Conservation (phyloP, 2,113 vertebrate species). For the Tauraco erythrolophus region DNA sequence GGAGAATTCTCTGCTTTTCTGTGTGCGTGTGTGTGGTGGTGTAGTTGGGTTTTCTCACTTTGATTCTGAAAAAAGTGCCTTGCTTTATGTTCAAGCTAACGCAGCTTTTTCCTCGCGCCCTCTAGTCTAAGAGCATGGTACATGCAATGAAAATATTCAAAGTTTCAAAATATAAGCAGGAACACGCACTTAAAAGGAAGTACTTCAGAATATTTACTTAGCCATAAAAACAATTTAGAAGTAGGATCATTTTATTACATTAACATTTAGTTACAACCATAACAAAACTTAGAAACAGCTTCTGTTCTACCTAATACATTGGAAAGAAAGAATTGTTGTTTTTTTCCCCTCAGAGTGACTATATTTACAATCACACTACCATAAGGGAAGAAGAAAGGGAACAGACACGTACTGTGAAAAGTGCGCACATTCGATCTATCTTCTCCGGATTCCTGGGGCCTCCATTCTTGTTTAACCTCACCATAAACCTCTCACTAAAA, state of each 20-base stretch:
- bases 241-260: neutral
- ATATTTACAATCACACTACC: neutral
- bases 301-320: neutral
- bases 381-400: constrained; percentile 29
- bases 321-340: neutral
- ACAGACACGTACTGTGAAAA: constrained; percentile 88
- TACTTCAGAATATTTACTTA: constrained; percentile 15
- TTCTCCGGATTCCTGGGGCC: constrained; percentile 96
- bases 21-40: accelerated
- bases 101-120: neutral
- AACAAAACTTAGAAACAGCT: neutral
- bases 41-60: neutral
- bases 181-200: neutral
- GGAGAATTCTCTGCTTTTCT: neutral
- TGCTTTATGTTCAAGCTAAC: neutral
- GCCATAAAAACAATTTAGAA: neutral
- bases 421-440: constrained; percentile 92
- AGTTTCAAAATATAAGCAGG: neutral
- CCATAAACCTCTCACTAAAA: constrained; percentile 95
- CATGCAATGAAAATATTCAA: neutral
- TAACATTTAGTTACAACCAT: constrained; percentile 21
- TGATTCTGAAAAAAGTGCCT: neutral
- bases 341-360: neutral
- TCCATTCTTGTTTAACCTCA: constrained; percentile 96
- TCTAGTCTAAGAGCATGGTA: neutral